Evolutionary conservation across 2,113 vertebrate genomes (phyloP).

Genomic region (Zeus faber): DNA sequence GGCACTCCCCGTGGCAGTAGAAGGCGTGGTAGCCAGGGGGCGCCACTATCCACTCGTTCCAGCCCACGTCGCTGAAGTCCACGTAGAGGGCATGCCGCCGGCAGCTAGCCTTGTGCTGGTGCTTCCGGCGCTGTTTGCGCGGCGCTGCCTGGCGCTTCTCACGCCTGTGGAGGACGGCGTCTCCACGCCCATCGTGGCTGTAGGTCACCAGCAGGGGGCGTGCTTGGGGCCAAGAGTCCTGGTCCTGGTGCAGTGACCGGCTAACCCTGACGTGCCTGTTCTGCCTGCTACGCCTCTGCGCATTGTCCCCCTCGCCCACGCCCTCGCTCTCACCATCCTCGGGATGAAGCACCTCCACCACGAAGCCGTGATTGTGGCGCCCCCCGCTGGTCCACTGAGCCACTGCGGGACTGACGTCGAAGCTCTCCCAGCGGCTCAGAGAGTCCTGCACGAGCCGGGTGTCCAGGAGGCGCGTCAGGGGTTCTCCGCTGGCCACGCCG

Average conservation of each 20-base stretch:
- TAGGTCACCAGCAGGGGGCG: slow-evolving; percentile 94
- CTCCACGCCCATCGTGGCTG: slow-evolving; percentile 91
- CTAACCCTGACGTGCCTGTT: slow-evolving; percentile 92
- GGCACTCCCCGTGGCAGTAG: slow-evolving; percentile 97
- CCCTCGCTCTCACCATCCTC: slow-evolving; percentile 69
- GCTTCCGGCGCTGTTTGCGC: slow-evolving; percentile 88
- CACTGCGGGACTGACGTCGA: slow-evolving; percentile 93
- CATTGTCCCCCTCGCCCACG: slow-evolving; percentile 68
- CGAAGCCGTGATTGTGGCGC: slow-evolving; percentile 88
- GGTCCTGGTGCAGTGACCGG: slow-evolving; percentile 89
- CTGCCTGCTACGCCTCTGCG: slow-evolving; percentile 51
- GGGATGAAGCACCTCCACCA: slow-evolving; percentile 92
- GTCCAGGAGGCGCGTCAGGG: slow-evolving; percentile 92
- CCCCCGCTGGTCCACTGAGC: slow-evolving; percentile 89
- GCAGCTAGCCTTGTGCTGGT: slow-evolving; percentile 88
- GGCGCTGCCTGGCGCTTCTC: slow-evolving; percentile 86
- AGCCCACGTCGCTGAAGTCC: slow-evolving; percentile 98
- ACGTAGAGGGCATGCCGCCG: slow-evolving; percentile 93
- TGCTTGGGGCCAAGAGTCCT: slow-evolving; percentile 88
- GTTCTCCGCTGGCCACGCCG: slow-evolving; percentile 70
- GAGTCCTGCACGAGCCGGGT: slow-evolving; percentile 93
- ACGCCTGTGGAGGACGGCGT: slow-evolving; percentile 87
- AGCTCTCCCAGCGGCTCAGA: slow-evolving; percentile 93
- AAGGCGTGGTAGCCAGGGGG: slow-evolving; percentile 96
- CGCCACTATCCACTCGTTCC: slow-evolving; percentile 99